phyloP scores from a whole-genome alignment of 2,888 invertebrate genomes.

The Erannis defoliaria region DNA sequence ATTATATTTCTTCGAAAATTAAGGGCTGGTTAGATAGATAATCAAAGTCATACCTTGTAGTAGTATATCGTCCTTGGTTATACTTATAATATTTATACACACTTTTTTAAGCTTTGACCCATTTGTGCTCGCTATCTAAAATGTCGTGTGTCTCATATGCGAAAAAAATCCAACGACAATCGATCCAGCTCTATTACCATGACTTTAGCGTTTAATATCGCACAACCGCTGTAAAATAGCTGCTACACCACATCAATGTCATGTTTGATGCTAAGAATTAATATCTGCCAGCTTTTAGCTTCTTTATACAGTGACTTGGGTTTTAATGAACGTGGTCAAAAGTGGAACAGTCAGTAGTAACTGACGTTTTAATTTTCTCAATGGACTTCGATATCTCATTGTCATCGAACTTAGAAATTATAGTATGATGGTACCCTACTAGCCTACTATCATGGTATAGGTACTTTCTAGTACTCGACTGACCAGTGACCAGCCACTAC shows the following conservation, averaged over 20 bases:
- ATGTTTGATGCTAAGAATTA: slow-evolving; percentile 65
- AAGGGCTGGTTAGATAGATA: too few relatives aligned
- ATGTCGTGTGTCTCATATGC: neutral
- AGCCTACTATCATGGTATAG: too few relatives aligned
- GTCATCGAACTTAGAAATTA: too few relatives aligned
- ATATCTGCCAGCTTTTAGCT: slow-evolving; percentile 72
- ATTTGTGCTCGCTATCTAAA: neutral
- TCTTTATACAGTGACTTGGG: slow-evolving; percentile 52
- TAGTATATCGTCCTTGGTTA: too few relatives aligned
- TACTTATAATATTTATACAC: too few relatives aligned
- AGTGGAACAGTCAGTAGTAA: neutral
- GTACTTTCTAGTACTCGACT: too few relatives aligned
- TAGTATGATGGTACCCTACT: too few relatives aligned
- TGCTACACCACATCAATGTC: neutral
- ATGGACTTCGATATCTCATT: too few relatives aligned
- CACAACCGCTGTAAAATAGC: neutral
- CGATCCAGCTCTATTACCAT: slow-evolving; percentile 1
- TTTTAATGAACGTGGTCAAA: neutral
- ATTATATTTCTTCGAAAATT: too few relatives aligned
- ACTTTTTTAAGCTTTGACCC: neutral
- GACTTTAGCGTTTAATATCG: slow-evolving; percentile 1
- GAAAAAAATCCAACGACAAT: neutral
- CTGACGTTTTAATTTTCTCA: too few relatives aligned
- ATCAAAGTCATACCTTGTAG: too few relatives aligned
- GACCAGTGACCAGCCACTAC: too few relatives aligned